Evolutionary conservation across 2,113 vertebrate genomes (phyloP), one percentile per base, ranked within the genome.

Genomic region (Hepsetus odoe): DNA sequence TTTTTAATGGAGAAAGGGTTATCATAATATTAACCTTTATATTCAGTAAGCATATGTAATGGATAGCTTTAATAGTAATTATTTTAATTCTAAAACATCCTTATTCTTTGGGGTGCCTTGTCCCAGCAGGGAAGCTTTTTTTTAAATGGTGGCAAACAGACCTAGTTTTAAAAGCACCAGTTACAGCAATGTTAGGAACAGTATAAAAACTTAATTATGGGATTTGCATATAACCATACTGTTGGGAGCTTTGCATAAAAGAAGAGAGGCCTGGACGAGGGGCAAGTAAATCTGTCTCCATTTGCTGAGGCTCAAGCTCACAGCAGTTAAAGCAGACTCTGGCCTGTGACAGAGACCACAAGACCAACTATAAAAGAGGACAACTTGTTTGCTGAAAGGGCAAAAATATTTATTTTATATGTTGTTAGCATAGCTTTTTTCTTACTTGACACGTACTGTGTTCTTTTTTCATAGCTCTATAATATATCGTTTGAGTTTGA

Each of bases 351-450:
- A 53, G 38, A 81, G 72, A 90, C 88, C 90, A 82, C 87, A 90
- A 70, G 65, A 77, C 77, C 61, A 75, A 83, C 78, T 74, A 70
- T 80, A 70, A 80, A 81, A 20, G 30, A 84, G 83, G 88, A 88
- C 84, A 90, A 88, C 86, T 80, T 89, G 84, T 90, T 90, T 89
- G 58, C 44, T 49, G 8, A 9, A 65, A 51, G 30, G 1, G 22
- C 22, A 38, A 40, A 62, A 22, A 28, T 9, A 61, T 58, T 73
- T 46, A 67, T 20, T 65, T 22, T 9, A 55, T 24, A 55, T 55
- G 51, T 55, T 9, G 51, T 55, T 7, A 32, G 8, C 66, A 70
- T 64, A 64, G 10, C 59, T 56, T 62, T 62, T 2, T 42, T 33
- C 32, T 70, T 70, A 49, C 26, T 49, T 78, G 30, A 62, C 2